phyloP scores from a whole-genome alignment of 2,113 vertebrate genomes.

The Xyrauchen texanus region DNA sequence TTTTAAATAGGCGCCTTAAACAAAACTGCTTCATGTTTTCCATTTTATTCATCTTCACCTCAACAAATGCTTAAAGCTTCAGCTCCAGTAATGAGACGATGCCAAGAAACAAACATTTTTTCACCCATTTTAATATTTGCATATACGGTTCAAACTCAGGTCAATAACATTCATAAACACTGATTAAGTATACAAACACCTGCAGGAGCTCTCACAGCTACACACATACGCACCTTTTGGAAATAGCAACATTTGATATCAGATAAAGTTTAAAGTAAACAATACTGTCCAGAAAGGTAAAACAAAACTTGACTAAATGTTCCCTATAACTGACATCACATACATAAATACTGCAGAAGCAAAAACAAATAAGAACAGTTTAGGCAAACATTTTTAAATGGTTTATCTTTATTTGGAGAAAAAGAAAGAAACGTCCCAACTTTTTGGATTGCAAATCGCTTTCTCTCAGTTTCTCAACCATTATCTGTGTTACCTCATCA shows the following conservation, averaged over 20 bases:
- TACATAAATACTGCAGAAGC: constrained; percentile 7
- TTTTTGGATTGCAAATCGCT: background rate
- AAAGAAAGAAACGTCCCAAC: background rate
- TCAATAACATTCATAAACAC: constrained; percentile 29
- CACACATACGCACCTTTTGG: constrained; percentile 34
- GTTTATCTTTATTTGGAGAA: background rate
- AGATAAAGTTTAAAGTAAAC: constrained; percentile 41
- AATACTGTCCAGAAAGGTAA: background rate
- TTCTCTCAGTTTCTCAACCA: background rate
- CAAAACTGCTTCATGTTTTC: background rate
- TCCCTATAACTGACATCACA: constrained; percentile 5
- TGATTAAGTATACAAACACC: background rate
- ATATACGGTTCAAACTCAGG: constrained; percentile 2
- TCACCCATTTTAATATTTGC: background rate
- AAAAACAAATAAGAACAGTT: constrained; percentile 17
- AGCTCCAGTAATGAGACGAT: background rate
- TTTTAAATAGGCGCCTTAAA: no score
- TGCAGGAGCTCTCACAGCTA: background rate
- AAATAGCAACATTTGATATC: constrained; percentile 44
- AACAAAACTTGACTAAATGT: background rate
- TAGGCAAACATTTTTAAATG: background rate
- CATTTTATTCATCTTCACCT: background rate
- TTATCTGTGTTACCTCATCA: background rate
- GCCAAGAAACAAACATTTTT: background rate
- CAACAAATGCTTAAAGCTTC: constrained; percentile 38